Conservation (phyloP, 2,888 invertebrate species). For the Sepioteuthis lessoniana region DNA sequence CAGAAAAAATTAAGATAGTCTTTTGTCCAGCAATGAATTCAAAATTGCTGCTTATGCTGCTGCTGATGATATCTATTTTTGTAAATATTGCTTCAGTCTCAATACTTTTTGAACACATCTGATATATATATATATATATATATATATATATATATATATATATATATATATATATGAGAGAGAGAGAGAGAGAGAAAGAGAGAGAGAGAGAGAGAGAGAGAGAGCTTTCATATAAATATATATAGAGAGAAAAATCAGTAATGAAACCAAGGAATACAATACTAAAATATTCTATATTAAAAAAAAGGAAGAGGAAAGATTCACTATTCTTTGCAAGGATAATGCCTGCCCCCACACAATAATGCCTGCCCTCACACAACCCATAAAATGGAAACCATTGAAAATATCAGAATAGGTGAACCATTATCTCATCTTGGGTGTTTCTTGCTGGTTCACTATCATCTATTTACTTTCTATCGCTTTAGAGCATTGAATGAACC, state of each 20-base stretch:
- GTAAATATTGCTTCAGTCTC: too few relatives aligned
- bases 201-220: too few relatives aligned
- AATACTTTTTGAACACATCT: too few relatives aligned
- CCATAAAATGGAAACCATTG: slow-evolving; percentile 23
- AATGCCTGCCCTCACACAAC: slow-evolving; percentile 8
- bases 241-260: background rate
- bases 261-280: background rate
- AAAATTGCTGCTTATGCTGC: too few relatives aligned
- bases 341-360: slow-evolving; percentile 6
- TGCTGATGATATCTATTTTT: too few relatives aligned
- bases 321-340: background rate
- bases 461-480: background rate
- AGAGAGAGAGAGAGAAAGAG: too few relatives aligned
- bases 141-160: too few relatives aligned
- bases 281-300: background rate
- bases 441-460: background rate
- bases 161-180: too few relatives aligned
- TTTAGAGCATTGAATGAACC: background rate
- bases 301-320: background rate
- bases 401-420: background rate
- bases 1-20: too few relatives aligned
- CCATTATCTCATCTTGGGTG: background rate
- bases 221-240: background rate
- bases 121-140: too few relatives aligned
- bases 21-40: too few relatives aligned